These are phyloP conservation scores for Dryadula phaetusa DNA, from an alignment of 2,888 invertebrate species.

Conservation along the genomic window DNA sequence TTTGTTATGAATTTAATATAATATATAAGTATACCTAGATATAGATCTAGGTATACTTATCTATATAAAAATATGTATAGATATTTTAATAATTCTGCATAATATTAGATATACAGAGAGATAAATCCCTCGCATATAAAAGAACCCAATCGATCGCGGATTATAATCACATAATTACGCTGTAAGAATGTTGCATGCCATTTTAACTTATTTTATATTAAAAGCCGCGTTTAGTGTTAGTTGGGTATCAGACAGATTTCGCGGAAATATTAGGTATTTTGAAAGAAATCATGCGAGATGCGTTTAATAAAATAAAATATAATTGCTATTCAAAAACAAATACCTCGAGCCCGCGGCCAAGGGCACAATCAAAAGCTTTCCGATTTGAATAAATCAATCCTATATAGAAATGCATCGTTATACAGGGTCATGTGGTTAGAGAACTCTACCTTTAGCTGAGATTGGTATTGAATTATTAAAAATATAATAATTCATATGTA, in stretches of 20 bases:
- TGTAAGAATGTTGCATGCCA: constrained; percentile 59
- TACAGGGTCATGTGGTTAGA: constrained; percentile 57
- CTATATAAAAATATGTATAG: not conserved
- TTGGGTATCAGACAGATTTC: constrained; percentile 68
- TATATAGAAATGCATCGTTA: constrained; percentile 79
- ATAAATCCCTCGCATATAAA: constrained; percentile 18
- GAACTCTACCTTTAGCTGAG: not conserved
- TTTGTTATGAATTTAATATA: too few species aligned
- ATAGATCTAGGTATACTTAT: too few species aligned
- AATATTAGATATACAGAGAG: not conserved
- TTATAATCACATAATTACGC: constrained; percentile 62
- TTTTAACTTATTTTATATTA: constrained; percentile 47
- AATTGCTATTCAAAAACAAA: constrained; percentile 84
- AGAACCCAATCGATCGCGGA: constrained; percentile 33
- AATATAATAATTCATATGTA: too few species aligned
- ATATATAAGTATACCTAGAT: too few species aligned
- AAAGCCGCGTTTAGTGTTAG: constrained; percentile 38
- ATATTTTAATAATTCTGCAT: not conserved
- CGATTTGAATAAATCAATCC: constrained; percentile 83
- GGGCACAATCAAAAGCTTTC: constrained; percentile 77
- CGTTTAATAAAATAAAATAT: constrained; percentile 82
- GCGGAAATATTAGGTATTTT: constrained; percentile 73
- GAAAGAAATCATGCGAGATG: constrained; percentile 69
- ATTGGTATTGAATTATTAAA: not conserved
- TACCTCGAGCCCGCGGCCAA: constrained; percentile 76